Conservation (phyloP, 2,113 vertebrate genomes). For the Pelodiscus sinensis region DNA sequence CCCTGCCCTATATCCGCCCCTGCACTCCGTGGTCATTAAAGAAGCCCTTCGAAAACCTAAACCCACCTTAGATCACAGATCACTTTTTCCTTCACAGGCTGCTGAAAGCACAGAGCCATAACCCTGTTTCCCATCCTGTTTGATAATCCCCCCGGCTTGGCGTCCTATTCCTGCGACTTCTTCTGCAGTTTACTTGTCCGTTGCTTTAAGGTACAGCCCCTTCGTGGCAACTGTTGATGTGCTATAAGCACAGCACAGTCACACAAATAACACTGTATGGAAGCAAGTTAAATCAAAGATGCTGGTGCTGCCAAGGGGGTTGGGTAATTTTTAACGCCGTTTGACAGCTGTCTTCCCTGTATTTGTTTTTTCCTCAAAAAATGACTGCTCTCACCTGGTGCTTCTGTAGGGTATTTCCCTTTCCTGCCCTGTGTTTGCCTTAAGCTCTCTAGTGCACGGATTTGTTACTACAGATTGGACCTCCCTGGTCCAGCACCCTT, state of each 20-base stretch:
- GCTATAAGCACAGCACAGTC: neutral
- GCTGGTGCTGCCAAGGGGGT: conserved; percentile 11
- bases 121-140: fast-evolving
- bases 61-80: neutral
- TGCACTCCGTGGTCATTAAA: neutral
- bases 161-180: neutral
- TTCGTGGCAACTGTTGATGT: neutral
- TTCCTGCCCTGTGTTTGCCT: neutral
- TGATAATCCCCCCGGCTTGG: neutral
- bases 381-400: neutral
- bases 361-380: neutral
- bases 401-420: neutral
- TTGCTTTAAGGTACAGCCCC: neutral
- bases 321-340: neutral
- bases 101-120: neutral
- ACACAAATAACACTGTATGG: neutral
- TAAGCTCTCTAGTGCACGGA: neutral
- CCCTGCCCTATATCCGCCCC: no score
- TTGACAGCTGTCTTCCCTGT: neutral
- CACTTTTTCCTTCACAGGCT: neutral
- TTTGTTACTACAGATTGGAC: neutral
- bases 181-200: neutral
- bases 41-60: neutral
- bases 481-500: no score
- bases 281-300: neutral